Evolutionary conservation across 53 echinoderm and acorn worm genomes (phyloP), one percentile per base, ranked within the genome.

Genomic region (Crossaster papposus): DNA sequence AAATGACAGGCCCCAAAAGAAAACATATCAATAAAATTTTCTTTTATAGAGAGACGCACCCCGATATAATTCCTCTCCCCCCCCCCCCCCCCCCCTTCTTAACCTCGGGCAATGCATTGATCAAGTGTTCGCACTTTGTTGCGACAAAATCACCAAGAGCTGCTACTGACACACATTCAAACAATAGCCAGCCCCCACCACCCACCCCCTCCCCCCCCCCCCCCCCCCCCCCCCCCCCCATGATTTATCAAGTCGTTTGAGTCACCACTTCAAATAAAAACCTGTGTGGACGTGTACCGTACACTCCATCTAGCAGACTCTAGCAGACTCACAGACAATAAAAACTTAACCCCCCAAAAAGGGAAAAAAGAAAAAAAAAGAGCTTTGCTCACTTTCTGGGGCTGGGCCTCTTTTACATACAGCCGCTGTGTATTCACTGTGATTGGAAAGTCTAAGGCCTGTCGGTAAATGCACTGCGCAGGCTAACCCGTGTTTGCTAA

Each of bases 61-160:
- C 68, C 10, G 28, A n/a, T n/a, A n/a, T 68, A 6, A 20, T 3
- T 68, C 11, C 28, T 1, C 4, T 20, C 22, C 17, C 28, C 29
- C 26, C 3, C 37, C 44, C 50, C 50, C 37, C 37, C 37, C 37
- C 13, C 13, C 36, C 22, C 23, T 9, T 14, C n/a, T n/a, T n/a
- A n/a, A 26, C 20, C 32, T 26, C 0, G 52, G 79, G 52, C 54
- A 51, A 51, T 79, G 32, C 52, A 79, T 29, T 79, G 35, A 62
- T 64, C 81, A 64, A 81, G 81, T 81, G 50, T 81, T 36, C 52
- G 34, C 81, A 34, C 62, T 81, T 29, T 63, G 50, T 81, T 35
- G 37, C 64, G 24, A 36, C 62, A 81, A n/a, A n/a, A 81, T 64
- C 64, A 81, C 62, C n/a, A 9, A 32, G 81, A 24, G 26, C 22